phyloP scores from a whole-genome alignment of 2,113 vertebrate species.

The Prionailurus bengalensis region DNA sequence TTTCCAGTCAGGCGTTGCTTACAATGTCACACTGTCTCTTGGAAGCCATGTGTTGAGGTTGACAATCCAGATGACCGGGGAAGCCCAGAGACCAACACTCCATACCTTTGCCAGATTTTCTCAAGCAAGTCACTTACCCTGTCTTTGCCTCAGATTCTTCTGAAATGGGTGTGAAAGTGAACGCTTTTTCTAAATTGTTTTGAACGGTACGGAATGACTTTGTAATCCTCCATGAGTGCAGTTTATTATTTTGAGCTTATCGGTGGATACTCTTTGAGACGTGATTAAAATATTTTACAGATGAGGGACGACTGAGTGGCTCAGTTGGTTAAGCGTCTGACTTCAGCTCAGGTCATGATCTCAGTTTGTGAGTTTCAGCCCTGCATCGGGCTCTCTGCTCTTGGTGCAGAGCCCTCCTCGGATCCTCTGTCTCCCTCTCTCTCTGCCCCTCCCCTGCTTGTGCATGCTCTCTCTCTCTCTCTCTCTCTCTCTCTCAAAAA shows the following conservation, averaged over 20 bases:
- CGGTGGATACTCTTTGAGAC: not conserved
- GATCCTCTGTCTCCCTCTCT: too few species aligned
- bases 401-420: too few species aligned
- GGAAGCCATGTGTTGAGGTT: constrained; percentile 32
- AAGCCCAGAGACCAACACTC: constrained; percentile 22
- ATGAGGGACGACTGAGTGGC: not conserved
- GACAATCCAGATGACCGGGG: constrained; percentile 9
- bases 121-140: constrained; percentile 34
- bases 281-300: not conserved
- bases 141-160: constrained; percentile 10
- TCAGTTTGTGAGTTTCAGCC: too few species aligned
- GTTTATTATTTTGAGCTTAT: constrained; percentile 6
- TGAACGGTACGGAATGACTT: not conserved
- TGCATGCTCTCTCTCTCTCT: too few species aligned
- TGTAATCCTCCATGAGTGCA: not conserved
- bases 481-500: too few species aligned
- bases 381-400: too few species aligned
- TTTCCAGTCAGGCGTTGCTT: constrained; percentile 43
- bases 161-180: constrained; percentile 34
- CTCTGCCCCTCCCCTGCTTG: too few species aligned
- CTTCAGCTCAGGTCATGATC: too few species aligned
- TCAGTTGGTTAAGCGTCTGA: too few species aligned
- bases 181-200: not conserved
- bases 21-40: not conserved
- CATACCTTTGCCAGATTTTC: constrained; percentile 59